These are phyloP conservation scores for Autographa pulchrina DNA, from an alignment of 2,888 invertebrate genomes.

Conservation along the genomic window DNA sequence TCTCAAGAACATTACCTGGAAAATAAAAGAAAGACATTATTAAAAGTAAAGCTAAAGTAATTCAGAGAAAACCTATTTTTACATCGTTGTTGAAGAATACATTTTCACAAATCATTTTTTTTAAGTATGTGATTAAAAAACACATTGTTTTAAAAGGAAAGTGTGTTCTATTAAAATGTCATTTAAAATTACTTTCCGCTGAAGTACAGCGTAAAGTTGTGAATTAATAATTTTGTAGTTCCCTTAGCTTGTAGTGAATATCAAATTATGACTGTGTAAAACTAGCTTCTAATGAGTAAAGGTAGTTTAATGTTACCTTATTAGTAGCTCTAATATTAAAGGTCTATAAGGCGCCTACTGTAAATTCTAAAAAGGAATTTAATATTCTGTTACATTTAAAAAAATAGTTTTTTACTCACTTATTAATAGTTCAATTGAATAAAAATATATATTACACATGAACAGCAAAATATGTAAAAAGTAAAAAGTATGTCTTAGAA, in stretches of 20 bases:
- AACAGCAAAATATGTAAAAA: too few species aligned
- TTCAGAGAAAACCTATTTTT: not conserved
- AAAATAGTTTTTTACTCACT: too few species aligned
- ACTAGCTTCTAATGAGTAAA: not conserved
- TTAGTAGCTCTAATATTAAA: not conserved
- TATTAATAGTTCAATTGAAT: too few species aligned
- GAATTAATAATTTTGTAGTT: slow-evolving; percentile 12
- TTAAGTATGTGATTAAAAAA: not conserved
- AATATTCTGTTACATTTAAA: too few species aligned
- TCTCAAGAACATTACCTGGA: slow-evolving; percentile 40
- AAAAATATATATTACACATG: too few species aligned
- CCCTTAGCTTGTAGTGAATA: not conserved
- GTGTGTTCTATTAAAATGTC: not conserved
- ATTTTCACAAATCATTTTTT: too few species aligned
- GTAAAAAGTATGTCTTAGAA: too few species aligned
- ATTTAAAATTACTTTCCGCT: slow-evolving; percentile 9
- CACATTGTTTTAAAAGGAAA: not conserved
- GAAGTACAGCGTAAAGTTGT: slow-evolving; percentile 7
- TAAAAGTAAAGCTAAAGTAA: slow-evolving; percentile 7
- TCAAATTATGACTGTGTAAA: not conserved
- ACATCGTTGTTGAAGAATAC: not conserved
- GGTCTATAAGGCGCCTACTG: not conserved
- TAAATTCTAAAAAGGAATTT: too few species aligned
- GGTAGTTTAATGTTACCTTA: not conserved
- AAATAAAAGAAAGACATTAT: slow-evolving; percentile 20